Conservation (phyloP, 2,797 vertebrate genomes). For the Lacerta agilis region DNA sequence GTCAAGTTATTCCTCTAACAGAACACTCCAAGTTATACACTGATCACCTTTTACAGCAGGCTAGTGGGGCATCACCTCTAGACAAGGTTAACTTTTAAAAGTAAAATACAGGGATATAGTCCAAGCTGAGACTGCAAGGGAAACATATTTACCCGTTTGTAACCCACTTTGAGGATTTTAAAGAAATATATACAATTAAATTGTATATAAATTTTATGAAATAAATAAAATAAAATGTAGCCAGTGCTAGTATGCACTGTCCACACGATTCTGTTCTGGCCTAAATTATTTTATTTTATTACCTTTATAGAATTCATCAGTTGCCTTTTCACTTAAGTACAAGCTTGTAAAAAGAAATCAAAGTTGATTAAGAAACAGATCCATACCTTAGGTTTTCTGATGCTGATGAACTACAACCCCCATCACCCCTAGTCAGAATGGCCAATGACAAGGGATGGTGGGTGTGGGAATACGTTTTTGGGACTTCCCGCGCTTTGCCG, state of each 20-base stretch:
- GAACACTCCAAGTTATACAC: not conserved
- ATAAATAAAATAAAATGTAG: not conserved
- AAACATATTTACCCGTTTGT: not conserved
- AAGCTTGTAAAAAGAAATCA: not conserved
- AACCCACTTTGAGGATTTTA: too few relatives aligned
- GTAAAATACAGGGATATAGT: not conserved
- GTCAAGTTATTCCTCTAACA: not conserved
- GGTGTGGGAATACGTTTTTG: too few relatives aligned
- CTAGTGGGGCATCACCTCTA: not conserved
- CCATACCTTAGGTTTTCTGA: not conserved
- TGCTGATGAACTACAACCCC: not conserved
- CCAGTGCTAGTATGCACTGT: not conserved
- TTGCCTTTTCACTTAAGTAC: not conserved
- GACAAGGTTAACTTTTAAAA: not conserved
- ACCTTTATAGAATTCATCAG: not conserved
- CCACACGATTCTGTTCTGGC: not conserved
- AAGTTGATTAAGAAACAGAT: too few relatives aligned
- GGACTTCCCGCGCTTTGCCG: too few relatives aligned
- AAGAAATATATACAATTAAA: too few relatives aligned
- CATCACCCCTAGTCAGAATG: not conserved
- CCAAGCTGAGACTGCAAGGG: not conserved
- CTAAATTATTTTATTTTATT: not conserved
- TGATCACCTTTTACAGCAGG: not conserved
- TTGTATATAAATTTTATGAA: too few relatives aligned
- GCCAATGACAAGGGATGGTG: not conserved